Base-by-base conservation (phyloP, 2,888 invertebrate species). In the Busseola fusca region DNA sequence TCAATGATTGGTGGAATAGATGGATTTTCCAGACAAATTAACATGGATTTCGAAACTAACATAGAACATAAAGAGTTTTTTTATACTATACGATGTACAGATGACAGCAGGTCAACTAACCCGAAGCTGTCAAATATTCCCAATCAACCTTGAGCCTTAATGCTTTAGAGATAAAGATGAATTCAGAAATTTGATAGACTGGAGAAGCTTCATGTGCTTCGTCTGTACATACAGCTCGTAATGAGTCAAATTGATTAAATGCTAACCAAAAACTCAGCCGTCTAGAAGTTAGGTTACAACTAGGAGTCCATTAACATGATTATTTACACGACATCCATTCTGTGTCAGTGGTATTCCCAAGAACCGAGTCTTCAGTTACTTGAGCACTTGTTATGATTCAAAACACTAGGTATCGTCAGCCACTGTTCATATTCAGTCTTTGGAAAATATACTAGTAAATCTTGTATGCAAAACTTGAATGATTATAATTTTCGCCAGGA, bases 281-380 rank as follows among this genome's bases (percentile, higher is more conserved):
- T 40, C 34, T 27, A 4, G 9, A 40, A 37, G 14, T 75, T 60
- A n/a, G 21, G 12, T 75, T 64, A 48, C 50, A 60, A 18, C 2
- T 56, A 27, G 1, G 58, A 37, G 2, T 68, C 67, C 10, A 21
- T 52, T 75, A 80, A 64, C 80, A 64, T 5, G 14, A 60, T 75
- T 52, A 59, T 64, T 76, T 72, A 56, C 21, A 54, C 9, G 52
- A 59, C 5, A 30, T 3, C 16, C 42, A 48, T 64, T 64, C 37
- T 73, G 54, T 75, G 68, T 77, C 80, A 74, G 27, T 60, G 34
- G 34, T 65, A 10, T 1, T 80, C 64, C 50, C 16, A 14, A 50
- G 80, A 75, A 80, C 21, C 6, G 25, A 42, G 16, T n/a, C 56
- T 40, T n/a, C 45, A 3, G 50, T 1, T 64, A 76, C 25, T 14